Evolutionary conservation across 2,113 vertebrate genomes (phyloP), one percentile per base, ranked within the genome.

Genomic region (Gopherus flavomarginatus): DNA sequence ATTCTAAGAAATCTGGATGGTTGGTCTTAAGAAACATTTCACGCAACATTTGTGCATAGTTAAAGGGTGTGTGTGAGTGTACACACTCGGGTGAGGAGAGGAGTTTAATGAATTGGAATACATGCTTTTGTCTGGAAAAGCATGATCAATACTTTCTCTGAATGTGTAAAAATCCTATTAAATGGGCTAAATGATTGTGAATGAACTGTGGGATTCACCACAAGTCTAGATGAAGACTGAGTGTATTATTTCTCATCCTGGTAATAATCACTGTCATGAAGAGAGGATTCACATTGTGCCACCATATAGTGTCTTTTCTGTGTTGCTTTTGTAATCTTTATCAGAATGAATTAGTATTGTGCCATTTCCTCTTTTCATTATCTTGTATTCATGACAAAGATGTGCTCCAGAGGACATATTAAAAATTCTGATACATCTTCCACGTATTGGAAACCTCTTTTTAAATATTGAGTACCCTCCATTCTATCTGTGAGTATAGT

Each of bases 261-360:
- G 78, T 9, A 42, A 42, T 89, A 80, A 93, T 90, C 92, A 84
- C 49, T 62, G n/a, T 85, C 53, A 35, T 54, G 31, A 81, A 8
- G 81, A 78, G 52, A 95, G 49, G 22, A 89, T 52, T 96, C 88
- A 75, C 91, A 79, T 19, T 89, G 31, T 29, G 89, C 81, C 81
- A 44, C 31, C 19, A 35, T 26, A 26, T 13, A 62, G 52, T 1
- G 22, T 82, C 54, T 82, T 31, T 81, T 93, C 81, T 0, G 0
- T 88, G 89, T 89, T 94, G 42, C 38, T 96, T 52, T 96, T 90
- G 56, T 95, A 84, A 94, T 97, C 85, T 93, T 93, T 94, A 85
- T 90, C 83, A 69, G 42, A 91, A 81, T 27, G 54, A 97, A 96
- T 92, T 91, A 89, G 92, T 92, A 96, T 94, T 95, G 85, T 92